Base-by-base conservation (phyloP, 2,113 vertebrate species). In the Connochaetes taurinus region DNA sequence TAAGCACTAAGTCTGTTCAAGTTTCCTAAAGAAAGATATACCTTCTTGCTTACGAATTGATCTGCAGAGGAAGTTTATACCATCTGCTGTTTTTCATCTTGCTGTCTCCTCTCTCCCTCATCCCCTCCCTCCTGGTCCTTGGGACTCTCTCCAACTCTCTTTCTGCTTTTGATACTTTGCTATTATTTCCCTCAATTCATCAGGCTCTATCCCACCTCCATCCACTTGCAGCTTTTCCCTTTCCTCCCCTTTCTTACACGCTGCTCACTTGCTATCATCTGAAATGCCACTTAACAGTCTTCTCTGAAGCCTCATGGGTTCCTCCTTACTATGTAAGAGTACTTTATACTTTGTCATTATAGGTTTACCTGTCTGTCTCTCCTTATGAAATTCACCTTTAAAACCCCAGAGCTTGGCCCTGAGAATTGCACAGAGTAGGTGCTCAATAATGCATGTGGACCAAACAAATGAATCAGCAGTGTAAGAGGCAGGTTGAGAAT, bases 1-100 rank as follows among this genome's bases (percentile, higher is more conserved):
- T 92, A 97, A 94, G 60, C 33, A 92, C 40, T 80, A 81, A 64
- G 15, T 92, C 92, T 96, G 80, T 87, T 76, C 29, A 76, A 29
- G 78, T 21, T 96, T 97, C 64, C 87, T 50, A 83, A 52, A 62
- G 40, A 45, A 93, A 97, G 82, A 76, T 36, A 25, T 5, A 50
- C 64, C 55, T 53, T 80, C 52, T 90, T 62, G 78, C 45, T 90
- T 93, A 78, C 4, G 19, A 40, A 67, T 67, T 45, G 50, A 55
- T 83, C 60, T 96, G 23, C 52, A 53, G 67, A 57, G 43, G 12
- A 96, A 94, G 81, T 64, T 84, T 78, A 25, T 62, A 76, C 27
- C 57, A 64, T 90, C 58, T 81, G 47, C 50, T 74, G 4, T 64
- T 57, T 74, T 85, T 81, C 21, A 3, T 81, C 52, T 83, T 95